Conservation (phyloP, 2,888 invertebrate species). For the Hanleya hanleyi region DNA sequence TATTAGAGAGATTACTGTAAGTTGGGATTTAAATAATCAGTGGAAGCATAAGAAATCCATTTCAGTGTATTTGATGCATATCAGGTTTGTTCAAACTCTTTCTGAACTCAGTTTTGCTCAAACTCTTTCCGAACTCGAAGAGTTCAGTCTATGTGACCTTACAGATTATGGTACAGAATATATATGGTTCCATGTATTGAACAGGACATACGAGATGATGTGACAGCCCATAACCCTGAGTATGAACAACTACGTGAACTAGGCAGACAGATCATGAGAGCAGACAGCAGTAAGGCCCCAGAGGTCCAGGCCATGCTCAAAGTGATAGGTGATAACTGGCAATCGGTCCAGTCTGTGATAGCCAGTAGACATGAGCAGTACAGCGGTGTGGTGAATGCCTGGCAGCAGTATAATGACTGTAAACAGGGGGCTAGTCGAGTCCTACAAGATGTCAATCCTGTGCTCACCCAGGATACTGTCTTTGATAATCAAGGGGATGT, state of each 20-base stretch:
- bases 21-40: too few relatives aligned
- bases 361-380: constrained; percentile 59
- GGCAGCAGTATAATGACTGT: constrained; percentile 66
- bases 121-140: too few relatives aligned
- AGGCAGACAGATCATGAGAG: constrained; percentile 77
- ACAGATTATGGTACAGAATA: too few relatives aligned
- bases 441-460: constrained; percentile 54
- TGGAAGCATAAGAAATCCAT: too few relatives aligned
- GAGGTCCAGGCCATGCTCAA: constrained; percentile 57
- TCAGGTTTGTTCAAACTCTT: too few relatives aligned
- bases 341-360: constrained; percentile 54
- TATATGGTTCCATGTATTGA: too few relatives aligned
- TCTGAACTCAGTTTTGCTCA: too few relatives aligned
- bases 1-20: too few relatives aligned
- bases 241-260: constrained; percentile 84
- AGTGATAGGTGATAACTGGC: constrained; percentile 62
- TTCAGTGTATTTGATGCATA: too few relatives aligned
- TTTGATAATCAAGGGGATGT: constrained; percentile 57
- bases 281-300: constrained; percentile 53
- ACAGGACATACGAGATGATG: constrained; percentile 62
- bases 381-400: constrained; percentile 51
- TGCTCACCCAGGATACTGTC: constrained; percentile 53
- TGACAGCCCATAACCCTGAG: constrained; percentile 60
- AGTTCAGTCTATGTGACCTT: too few relatives aligned
- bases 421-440: constrained; percentile 55